Evolutionary conservation across 2,888 invertebrate genomes (phyloP).

Genomic region (Acronicta aceris): DNA sequence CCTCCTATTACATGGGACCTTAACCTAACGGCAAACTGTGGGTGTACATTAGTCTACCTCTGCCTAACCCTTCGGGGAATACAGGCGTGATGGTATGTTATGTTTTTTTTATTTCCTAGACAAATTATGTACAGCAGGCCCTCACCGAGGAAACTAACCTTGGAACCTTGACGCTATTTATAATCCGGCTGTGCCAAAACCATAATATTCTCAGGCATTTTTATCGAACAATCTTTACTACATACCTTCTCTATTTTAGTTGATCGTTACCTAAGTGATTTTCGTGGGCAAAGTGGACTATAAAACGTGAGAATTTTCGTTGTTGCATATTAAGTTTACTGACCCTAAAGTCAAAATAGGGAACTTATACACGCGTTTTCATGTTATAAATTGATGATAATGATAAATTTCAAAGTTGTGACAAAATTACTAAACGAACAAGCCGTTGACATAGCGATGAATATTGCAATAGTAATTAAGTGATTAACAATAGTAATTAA

Average conservation of each 20-base stretch:
- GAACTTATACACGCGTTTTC: slow-evolving; percentile 14
- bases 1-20: too few relatives aligned
- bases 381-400: slow-evolving; percentile 20
- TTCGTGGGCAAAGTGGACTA: slow-evolving; percentile 41
- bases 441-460: slow-evolving; percentile 10
- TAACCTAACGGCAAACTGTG: too few relatives aligned
- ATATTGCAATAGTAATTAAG: slow-evolving; percentile 14
- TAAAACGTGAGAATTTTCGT: slow-evolving; percentile 38
- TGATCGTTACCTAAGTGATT: slow-evolving; percentile 52
- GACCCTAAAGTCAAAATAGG: slow-evolving; percentile 25
- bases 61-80: too few relatives aligned
- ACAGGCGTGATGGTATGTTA: too few relatives aligned
- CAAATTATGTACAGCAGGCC: slow-evolving; percentile 52
- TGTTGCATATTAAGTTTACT: slow-evolving; percentile 43
- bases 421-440: background rate
- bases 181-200: slow-evolving; percentile 50
- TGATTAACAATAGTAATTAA: too few relatives aligned
- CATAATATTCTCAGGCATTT: slow-evolving; percentile 40
- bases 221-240: slow-evolving; percentile 59
- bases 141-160: slow-evolving; percentile 42
- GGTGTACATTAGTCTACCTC: too few relatives aligned
- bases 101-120: slow-evolving; percentile 44
- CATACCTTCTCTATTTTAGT: slow-evolving; percentile 50
- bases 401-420: slow-evolving; percentile 4
- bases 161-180: slow-evolving; percentile 51